These are phyloP conservation scores for Calliphora vomitoria DNA, from an alignment of 2,888 invertebrate genomes.

Conservation along the genomic window DNA sequence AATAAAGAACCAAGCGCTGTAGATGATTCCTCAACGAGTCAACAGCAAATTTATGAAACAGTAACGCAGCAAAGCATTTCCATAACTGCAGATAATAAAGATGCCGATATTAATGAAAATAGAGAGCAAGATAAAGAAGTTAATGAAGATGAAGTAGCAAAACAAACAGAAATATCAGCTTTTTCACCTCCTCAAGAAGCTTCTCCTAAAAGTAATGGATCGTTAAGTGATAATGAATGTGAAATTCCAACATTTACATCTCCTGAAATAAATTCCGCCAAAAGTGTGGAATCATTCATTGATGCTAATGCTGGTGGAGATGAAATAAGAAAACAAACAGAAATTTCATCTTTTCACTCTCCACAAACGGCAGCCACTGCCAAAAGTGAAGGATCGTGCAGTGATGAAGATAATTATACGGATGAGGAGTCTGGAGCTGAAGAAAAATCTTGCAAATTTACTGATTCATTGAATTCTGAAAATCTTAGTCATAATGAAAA, in stretches of 20 bases:
- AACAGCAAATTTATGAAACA: constrained; percentile 2
- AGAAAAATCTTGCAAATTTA: background rate
- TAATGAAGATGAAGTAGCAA: background rate
- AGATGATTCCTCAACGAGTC: constrained; percentile 17
- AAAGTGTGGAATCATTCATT: background rate
- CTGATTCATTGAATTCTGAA: background rate
- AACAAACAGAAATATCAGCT: background rate
- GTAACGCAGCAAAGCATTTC: constrained; percentile 28
- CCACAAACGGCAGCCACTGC: background rate
- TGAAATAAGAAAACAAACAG: background rate
- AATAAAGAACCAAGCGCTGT: background rate
- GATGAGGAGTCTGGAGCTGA: constrained; percentile 15
- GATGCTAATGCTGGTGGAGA: constrained; percentile 5
- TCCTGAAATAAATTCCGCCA: background rate
- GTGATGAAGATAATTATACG: constrained; percentile 10
- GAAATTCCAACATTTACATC: background rate
- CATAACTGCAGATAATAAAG: constrained; percentile 14
- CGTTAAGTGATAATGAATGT: constrained; percentile 16
- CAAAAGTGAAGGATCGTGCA: background rate
- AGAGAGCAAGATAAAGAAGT: background rate
- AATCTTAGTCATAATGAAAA: background rate
- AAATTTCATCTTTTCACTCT: background rate
- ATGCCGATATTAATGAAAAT: constrained; percentile 3
- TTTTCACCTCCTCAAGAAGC: background rate
- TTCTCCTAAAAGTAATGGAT: constrained; percentile 2